Conservation (phyloP, 2,797 vertebrate species). For the Macroramphosus scolopax region DNA sequence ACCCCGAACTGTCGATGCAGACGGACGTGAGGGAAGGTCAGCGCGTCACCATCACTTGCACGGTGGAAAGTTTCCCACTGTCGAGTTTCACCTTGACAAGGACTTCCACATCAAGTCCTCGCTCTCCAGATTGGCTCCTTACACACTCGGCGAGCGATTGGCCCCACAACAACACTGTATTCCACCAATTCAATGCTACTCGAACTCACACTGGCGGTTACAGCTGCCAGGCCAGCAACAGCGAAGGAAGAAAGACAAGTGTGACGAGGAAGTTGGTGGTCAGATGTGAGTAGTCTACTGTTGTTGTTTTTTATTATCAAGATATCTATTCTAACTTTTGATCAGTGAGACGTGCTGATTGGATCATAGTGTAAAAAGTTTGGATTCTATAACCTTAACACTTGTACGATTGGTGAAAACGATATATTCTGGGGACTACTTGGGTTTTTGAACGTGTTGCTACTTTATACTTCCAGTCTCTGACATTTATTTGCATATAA, state of each 20-base stretch:
- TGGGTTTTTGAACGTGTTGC: too few relatives aligned
- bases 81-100: conserved; percentile 4
- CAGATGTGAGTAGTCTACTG: conserved; percentile 49
- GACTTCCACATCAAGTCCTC: not conserved
- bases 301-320: not conserved
- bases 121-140: accelerated
- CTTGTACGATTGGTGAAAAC: too few relatives aligned
- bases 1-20: conserved; percentile 15
- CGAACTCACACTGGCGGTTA: conserved; percentile 25
- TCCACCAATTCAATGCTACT: conserved; percentile 3
- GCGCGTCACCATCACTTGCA: conserved; percentile 24
- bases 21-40: conserved; percentile 25
- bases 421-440: too few relatives aligned
- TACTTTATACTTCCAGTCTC: too few relatives aligned
- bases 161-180: not conserved
- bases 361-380: too few relatives aligned
- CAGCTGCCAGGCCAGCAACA: conserved; percentile 29
- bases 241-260: not conserved
- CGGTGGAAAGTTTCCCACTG: conserved; percentile 40
- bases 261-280: conserved; percentile 16
- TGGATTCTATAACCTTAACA: too few relatives aligned
- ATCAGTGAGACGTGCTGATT: too few relatives aligned
- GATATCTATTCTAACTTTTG: not conserved
- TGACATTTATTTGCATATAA: too few relatives aligned
- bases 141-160: accelerated